These are phyloP conservation scores for Dromaius novaehollandiae DNA, from an alignment of 2,113 vertebrate genomes.

Conservation along the genomic window DNA sequence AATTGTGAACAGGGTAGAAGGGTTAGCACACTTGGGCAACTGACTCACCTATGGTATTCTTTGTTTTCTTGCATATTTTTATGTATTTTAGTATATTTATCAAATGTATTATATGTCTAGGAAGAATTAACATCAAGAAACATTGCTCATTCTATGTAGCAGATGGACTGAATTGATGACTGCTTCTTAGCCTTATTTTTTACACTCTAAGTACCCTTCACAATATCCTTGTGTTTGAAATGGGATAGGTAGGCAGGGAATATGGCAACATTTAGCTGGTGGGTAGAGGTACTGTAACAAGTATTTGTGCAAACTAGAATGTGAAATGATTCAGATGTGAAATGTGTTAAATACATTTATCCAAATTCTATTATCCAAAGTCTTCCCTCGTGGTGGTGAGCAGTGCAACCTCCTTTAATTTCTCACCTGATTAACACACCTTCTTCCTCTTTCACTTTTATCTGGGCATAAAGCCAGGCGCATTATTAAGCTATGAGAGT, in stretches of 20 bases:
- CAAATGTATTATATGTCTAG: not conserved
- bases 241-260: not conserved
- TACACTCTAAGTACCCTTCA: not conserved
- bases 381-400: not conserved
- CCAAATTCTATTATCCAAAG: slow-evolving; percentile 1
- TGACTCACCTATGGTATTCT: not conserved
- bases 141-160: not conserved
- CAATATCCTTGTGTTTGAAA: not conserved
- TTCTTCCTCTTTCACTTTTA: not conserved
- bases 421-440: not conserved
- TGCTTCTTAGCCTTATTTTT: not conserved
- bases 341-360: not conserved
- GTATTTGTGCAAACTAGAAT: not conserved
- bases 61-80: not conserved
- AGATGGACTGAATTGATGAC: not conserved
- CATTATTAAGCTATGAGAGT: not conserved
- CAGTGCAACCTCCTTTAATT: not conserved
- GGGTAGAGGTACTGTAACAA: not conserved
- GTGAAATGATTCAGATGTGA: not conserved
- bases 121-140: not conserved
- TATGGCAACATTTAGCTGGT: not conserved
- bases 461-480: not conserved
- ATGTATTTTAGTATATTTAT: not conserved
- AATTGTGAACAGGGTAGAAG: not conserved
- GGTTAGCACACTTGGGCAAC: not conserved